Conservation (phyloP, 2,797 vertebrate genomes). For the Phataginus tricuspis region DNA sequence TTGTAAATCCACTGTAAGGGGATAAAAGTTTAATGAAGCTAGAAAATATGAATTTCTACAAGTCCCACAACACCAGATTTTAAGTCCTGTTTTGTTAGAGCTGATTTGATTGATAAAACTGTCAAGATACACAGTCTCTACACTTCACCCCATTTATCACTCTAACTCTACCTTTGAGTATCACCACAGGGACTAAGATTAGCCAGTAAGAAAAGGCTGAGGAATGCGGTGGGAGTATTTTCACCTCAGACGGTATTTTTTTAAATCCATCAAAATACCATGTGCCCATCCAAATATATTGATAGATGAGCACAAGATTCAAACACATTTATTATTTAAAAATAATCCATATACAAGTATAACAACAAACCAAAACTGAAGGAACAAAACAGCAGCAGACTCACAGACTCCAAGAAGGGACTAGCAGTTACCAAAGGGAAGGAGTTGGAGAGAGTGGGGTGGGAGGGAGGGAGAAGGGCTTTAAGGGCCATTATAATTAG, state of each 20-base stretch:
- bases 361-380: too few relatives aligned
- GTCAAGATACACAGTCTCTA: background rate
- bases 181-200: background rate
- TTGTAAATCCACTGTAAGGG: background rate
- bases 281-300: background rate
- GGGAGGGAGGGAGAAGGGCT: too few relatives aligned
- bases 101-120: background rate
- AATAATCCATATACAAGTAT: background rate
- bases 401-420: too few relatives aligned
- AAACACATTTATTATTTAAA: background rate
- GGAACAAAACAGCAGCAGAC: too few relatives aligned
- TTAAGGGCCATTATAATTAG: too few relatives aligned
- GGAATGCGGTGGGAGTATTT: background rate
- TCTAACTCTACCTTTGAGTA: background rate
- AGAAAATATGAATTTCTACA: slow-evolving; percentile 8
- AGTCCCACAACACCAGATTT: background rate
- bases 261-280: background rate
- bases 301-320: background rate
- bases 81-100: background rate
- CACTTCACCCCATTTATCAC: background rate
- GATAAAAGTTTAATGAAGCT: background rate
- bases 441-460: too few relatives aligned
- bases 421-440: too few relatives aligned
- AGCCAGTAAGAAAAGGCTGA: background rate
- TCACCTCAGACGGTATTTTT: background rate